Conservation (phyloP, 1,140 invertebrate species). For the Drosophila paulistorum region DNA sequence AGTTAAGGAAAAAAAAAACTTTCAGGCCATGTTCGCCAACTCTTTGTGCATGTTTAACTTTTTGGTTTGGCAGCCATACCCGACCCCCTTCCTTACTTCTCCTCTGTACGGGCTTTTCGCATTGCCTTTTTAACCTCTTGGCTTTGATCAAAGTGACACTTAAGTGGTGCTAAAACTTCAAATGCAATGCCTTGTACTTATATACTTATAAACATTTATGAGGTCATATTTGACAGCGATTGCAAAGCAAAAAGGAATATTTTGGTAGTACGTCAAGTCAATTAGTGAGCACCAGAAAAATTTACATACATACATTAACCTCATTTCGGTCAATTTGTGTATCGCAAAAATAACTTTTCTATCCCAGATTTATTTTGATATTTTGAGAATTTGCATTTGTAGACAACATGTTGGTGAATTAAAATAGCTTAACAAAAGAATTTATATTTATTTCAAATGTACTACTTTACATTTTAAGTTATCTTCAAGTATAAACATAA, state of each 20-base stretch:
- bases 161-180: slow-evolving; percentile 43
- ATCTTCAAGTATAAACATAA: too few relatives aligned
- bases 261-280: slow-evolving; percentile 42
- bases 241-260: slow-evolving; percentile 28
- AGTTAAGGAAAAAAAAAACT: slow-evolving; percentile 48
- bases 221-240: slow-evolving; percentile 30
- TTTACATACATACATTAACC: background rate
- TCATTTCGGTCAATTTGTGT: background rate
- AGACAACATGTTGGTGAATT: too few relatives aligned
- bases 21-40: slow-evolving; percentile 48
- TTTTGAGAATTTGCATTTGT: too few relatives aligned
- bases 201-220: slow-evolving; percentile 18
- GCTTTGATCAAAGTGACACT: slow-evolving; percentile 57
- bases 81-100: background rate
- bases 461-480: too few relatives aligned
- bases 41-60: slow-evolving; percentile 75
- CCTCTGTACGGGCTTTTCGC: background rate
- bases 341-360: too few relatives aligned
- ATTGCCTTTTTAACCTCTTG: background rate
- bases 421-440: too few relatives aligned
- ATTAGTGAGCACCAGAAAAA: slow-evolving; percentile 46
- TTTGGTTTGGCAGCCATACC: slow-evolving; percentile 15
- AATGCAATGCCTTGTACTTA: slow-evolving; percentile 36
- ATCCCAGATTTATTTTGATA: too few relatives aligned
- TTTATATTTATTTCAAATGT: too few relatives aligned